A percentile compares a stretch with the other conserved stretches of the same genome.
Conservation (phyloP, 1,140 invertebrate genomes). For the Bombus balteatus region DNA sequence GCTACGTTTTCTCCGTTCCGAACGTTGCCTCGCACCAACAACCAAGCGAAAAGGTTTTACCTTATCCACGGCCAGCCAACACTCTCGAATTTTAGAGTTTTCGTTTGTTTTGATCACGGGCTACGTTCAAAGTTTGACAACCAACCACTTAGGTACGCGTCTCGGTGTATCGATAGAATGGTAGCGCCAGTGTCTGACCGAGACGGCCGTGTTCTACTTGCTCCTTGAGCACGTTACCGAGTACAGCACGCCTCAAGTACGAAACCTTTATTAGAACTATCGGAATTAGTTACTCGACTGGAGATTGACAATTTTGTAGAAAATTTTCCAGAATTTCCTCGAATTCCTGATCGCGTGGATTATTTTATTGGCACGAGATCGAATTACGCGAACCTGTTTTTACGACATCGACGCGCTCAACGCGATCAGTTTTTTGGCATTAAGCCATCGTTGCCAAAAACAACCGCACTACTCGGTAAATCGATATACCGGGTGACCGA, state of each 20-base stretch:
- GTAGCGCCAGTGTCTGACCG: neutral
- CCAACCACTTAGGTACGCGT: neutral
- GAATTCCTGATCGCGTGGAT: neutral
- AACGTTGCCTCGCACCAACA: neutral
- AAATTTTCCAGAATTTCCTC: too few species aligned
- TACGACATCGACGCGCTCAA: neutral
- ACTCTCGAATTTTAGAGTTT: neutral
- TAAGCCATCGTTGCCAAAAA: slow-evolving; percentile 9
- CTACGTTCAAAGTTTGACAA: neutral
- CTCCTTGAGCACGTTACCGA: neutral
- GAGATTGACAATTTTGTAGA: neutral
- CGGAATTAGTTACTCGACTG: neutral
- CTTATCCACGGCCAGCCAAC: too few species aligned
- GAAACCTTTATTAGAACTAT: neutral
- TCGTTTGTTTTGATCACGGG: neutral
- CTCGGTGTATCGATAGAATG: neutral
- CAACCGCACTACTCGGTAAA: neutral
- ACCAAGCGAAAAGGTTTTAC: neutral
- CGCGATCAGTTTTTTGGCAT: slow-evolving; percentile 24
- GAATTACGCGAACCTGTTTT: neutral
- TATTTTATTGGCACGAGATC: neutral
- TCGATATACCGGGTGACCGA: slow-evolving; percentile 5
- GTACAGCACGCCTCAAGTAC: neutral
- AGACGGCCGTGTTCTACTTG: neutral
- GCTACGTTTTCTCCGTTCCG: neutral